phyloP scores from a whole-genome alignment of 2,797 vertebrate genomes.

The Scleropages formosus region DNA sequence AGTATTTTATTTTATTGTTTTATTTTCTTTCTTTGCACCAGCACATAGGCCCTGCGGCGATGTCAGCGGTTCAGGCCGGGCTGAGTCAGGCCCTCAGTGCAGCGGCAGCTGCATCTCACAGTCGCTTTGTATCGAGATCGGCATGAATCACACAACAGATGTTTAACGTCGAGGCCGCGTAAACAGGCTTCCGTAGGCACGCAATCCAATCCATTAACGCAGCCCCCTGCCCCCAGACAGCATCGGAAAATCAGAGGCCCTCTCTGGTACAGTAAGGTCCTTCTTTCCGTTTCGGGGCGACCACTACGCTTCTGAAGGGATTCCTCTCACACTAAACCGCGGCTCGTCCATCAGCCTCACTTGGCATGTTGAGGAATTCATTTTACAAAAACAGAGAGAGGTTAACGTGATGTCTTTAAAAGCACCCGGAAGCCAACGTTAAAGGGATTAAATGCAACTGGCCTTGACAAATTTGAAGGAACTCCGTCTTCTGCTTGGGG shows the following conservation, averaged over 20 bases:
- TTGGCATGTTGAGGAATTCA: background rate
- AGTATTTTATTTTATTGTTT: conserved; percentile 66
- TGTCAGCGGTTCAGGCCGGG: too few species aligned
- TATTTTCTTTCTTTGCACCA: conserved; percentile 20
- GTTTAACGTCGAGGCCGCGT: conserved; percentile 66
- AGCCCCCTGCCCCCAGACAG: conserved; percentile 9
- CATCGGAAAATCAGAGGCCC: conserved; percentile 35
- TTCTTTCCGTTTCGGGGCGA: conserved; percentile 50
- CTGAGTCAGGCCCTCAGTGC: conserved; percentile 40
- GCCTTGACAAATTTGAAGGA: too few species aligned
- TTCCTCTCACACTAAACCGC: conserved; percentile 22
- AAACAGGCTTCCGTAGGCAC: conserved; percentile 29
- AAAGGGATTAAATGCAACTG: background rate
- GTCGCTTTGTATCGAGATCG: conserved; percentile 61
- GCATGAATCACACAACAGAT: conserved; percentile 72
- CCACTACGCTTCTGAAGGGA: conserved; percentile 37
- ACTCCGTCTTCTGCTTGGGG: background rate
- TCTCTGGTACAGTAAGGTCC: conserved; percentile 41
- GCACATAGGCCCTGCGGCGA: too few species aligned
- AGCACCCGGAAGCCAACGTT: background rate
- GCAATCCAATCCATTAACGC: conserved; percentile 46
- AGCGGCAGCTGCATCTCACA: conserved; percentile 67
- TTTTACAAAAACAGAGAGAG: background rate
- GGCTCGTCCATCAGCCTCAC: background rate
- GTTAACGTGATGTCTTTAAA: background rate